These are phyloP conservation scores for Mycteria americana DNA, from an alignment of 2,797 vertebrate genomes.

Conservation along the genomic window DNA sequence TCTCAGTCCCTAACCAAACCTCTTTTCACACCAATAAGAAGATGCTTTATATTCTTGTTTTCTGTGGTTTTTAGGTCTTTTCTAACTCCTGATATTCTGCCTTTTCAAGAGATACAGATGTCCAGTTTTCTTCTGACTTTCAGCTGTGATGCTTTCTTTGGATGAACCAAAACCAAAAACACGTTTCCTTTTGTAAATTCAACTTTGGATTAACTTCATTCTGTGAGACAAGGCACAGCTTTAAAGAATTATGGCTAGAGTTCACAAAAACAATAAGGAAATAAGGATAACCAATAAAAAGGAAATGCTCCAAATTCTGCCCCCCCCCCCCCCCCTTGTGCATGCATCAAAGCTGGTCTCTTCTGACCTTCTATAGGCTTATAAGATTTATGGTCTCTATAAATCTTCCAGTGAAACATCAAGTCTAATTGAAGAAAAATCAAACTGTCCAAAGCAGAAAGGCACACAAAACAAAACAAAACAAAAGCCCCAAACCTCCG, in stretches of 20 bases:
- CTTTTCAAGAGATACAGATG: neutral
- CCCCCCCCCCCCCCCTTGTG: neutral
- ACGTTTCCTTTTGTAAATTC: neutral
- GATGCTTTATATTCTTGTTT: neutral
- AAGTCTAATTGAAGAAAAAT: neutral
- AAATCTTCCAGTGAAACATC: neutral
- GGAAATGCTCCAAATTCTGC: neutral
- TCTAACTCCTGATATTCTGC: neutral
- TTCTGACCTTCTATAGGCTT: neutral
- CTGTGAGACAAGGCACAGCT: neutral
- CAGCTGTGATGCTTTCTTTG: neutral
- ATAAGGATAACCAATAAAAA: neutral
- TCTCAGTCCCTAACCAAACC: neutral
- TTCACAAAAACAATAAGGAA: neutral
- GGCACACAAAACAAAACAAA: neutral
- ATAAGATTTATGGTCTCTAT: neutral
- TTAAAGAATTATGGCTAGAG: neutral
- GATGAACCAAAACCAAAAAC: neutral
- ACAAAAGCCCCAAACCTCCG: neutral
- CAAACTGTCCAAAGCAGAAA: neutral
- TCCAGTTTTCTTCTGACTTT: neutral
- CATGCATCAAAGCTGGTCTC: neutral
- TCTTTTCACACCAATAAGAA: neutral
- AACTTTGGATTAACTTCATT: neutral
- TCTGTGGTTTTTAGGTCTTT: neutral